Conservation (phyloP, 1,140 invertebrate species). For the Ladona fulva region DNA sequence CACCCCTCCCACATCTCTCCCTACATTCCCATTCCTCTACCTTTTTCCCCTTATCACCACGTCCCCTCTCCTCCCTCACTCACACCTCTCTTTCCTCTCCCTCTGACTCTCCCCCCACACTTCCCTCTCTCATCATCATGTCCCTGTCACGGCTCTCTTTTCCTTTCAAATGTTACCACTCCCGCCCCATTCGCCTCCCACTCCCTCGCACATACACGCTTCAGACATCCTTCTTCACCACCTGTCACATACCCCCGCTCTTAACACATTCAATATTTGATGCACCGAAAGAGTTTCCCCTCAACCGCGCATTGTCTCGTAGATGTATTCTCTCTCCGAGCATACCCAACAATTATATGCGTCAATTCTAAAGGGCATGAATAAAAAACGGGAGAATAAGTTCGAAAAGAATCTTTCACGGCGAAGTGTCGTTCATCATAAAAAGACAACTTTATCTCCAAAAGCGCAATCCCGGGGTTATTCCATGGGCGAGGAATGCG, state of each 20-base stretch:
- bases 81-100: background rate
- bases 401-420: too few relatives aligned
- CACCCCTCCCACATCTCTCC: too few relatives aligned
- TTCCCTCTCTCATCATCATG: background rate
- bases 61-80: too few relatives aligned
- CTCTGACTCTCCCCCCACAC: background rate
- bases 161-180: background rate
- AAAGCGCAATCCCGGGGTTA: too few relatives aligned
- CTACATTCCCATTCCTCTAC: too few relatives aligned
- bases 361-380: background rate
- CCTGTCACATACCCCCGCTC: background rate
- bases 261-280: conserved; percentile 4
- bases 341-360: background rate
- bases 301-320: background rate
- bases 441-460: too few relatives aligned
- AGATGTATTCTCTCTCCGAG: background rate
- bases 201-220: background rate
- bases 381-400: too few relatives aligned
- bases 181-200: too few relatives aligned
- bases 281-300: background rate
- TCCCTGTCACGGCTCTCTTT: too few relatives aligned
- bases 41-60: too few relatives aligned
- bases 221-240: background rate
- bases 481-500: too few relatives aligned
- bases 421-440: too few relatives aligned